Base-by-base conservation (phyloP, 2,888 invertebrate species). In the Scelioninae gen. 2 region DNA sequence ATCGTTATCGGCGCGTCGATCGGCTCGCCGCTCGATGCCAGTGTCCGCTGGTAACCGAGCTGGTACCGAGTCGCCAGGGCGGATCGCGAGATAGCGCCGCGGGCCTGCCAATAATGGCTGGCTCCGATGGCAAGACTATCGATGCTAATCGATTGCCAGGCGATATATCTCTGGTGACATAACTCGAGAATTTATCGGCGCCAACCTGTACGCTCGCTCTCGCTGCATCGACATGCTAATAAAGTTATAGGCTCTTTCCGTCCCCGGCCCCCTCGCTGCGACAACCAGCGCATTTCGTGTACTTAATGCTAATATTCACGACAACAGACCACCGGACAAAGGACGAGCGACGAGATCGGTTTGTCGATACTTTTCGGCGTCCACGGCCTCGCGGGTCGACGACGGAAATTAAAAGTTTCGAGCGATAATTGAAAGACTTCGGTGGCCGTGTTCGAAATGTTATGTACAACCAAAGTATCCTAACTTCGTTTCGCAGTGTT, bases 141-240 rank as follows among this genome's bases (percentile, higher is more conserved):
- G 81, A 79, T 81, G 82, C 80, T 83, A 83, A 83, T 83, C 83
- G 83, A 83, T 83, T 79, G 78, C 73, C 61, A 60, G 77, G 65
- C 80, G 80, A 81, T 81, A 81, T 82, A 81, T 83, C 83, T 80
- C 74, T 76, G 79, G 78, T 81, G 81, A 83, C 82, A 81, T 82
- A 82, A 83, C 81, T 79, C 77, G 78, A 78, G 80, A 81, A 82
- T 83, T 82, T 82, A 82, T 82, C 79, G 81, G 76, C 78, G 80
- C 80, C 78, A 79, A 76, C 74, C 79, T 78, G 77, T 75, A 78
- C 65, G 74, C 61, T 39, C 61, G 52, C 53, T 68, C 60, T 52
- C 53, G 53, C 58, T 75, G 67, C 78, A 76, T 75, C 78, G 77
- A 77, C 80, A 80, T 78, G 80, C 80, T 81, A 81, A 81, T 81